These are phyloP conservation scores for Drosophila meridionalis DNA, from an alignment of 2,888 invertebrate species.

Conservation along the genomic window DNA sequence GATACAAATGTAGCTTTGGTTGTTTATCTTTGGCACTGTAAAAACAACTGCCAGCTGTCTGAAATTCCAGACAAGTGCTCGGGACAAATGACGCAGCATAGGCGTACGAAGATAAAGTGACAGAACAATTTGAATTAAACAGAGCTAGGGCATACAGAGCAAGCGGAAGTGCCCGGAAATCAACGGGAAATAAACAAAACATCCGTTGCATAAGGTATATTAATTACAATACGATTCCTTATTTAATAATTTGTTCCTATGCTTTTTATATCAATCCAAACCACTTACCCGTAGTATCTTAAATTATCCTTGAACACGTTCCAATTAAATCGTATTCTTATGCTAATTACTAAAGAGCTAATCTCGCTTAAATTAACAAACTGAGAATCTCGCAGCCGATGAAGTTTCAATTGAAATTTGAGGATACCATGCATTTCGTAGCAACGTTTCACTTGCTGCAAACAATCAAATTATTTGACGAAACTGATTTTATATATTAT, in stretches of 20 bases:
- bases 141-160: conserved; percentile 23
- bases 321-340: background rate
- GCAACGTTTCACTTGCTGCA: background rate
- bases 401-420: background rate
- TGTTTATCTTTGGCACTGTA: conserved; percentile 58
- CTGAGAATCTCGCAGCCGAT: background rate
- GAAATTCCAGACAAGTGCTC: conserved; percentile 58
- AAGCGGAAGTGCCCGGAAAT: conserved; percentile 69
- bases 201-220: conserved; percentile 67
- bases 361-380: background rate
- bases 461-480: background rate
- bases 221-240: conserved; percentile 54
- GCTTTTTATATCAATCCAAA: background rate
- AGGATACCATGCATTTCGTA: background rate
- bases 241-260: conserved; percentile 6
- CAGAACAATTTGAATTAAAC: conserved; percentile 47
- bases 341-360: background rate
- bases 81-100: conserved; percentile 23
- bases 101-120: background rate
- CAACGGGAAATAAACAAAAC: conserved; percentile 74
- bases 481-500: background rate
- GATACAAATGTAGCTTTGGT: conserved; percentile 33
- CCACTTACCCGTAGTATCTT: conserved; percentile 1
- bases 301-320: conserved; percentile 30
- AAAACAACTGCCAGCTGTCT: conserved; percentile 54